Evolutionary conservation across 2,797 vertebrate genomes (phyloP).

Genomic region (Phoebastria nigripes): DNA sequence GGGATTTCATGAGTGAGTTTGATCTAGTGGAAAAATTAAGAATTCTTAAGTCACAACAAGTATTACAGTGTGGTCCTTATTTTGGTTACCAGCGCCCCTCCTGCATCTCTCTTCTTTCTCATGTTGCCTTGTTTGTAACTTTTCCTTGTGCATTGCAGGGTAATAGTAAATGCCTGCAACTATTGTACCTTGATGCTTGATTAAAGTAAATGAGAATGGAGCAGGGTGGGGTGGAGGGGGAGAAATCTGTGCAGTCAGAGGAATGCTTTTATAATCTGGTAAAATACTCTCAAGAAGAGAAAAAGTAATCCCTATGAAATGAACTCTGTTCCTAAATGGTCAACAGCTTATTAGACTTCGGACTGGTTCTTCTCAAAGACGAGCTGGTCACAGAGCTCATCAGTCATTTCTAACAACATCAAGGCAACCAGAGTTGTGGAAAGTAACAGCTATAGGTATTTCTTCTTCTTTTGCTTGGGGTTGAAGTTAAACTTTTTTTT

Average conservation of each 20-base stretch:
- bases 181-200: neutral
- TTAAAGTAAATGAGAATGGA: neutral
- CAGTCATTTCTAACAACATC: neutral
- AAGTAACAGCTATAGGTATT: neutral
- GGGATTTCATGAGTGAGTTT: neutral
- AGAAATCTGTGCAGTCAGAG: neutral
- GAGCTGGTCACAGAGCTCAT: neutral
- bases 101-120: neutral
- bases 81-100: neutral
- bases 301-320: neutral
- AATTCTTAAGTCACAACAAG: neutral
- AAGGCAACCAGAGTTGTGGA: neutral
- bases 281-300: neutral
- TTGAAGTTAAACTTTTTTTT: neutral
- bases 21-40: neutral
- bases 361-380: neutral
- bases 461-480: neutral
- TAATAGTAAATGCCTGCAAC: neutral
- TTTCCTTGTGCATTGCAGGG: neutral
- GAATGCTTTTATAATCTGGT: neutral
- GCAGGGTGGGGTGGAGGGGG: neutral
- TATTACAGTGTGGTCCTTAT: neutral
- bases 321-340: neutral
- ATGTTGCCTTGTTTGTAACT: neutral
- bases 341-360: neutral